phyloP scores from a whole-genome alignment of 2,888 invertebrate species.

The Ochropleura leucogaster region DNA sequence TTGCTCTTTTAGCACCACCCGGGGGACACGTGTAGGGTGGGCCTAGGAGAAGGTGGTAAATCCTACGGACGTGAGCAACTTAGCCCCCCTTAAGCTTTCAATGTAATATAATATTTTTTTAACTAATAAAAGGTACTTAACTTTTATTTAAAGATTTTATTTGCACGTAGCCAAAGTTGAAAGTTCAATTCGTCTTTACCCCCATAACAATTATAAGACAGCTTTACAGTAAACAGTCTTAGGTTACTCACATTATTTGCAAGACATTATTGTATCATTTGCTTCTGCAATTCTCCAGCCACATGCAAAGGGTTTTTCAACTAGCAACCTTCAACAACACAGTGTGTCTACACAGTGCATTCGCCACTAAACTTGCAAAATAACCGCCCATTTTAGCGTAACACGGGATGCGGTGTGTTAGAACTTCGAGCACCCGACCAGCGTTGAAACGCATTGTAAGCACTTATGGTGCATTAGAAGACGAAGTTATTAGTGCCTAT shows the following conservation, averaged over 20 bases:
- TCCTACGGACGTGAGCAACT: too few species aligned
- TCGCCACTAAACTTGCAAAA: slow-evolving; percentile 60
- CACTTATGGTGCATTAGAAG: slow-evolving; percentile 72
- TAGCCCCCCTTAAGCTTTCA: too few species aligned
- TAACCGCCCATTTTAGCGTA: slow-evolving; percentile 59
- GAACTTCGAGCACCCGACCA: slow-evolving; percentile 66
- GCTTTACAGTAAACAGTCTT: too few species aligned
- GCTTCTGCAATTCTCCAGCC: slow-evolving; percentile 12
- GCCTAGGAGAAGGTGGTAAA: too few species aligned
- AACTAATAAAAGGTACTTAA: too few species aligned
- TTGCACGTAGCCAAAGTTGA: too few species aligned
- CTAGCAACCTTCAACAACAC: slow-evolving; percentile 14
- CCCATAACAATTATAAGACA: too few species aligned
- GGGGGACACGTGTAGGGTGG: too few species aligned
- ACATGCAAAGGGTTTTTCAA: slow-evolving; percentile 37
- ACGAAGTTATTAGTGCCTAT: slow-evolving; percentile 68
- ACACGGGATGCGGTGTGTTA: slow-evolving; percentile 54
- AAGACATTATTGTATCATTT: not conserved
- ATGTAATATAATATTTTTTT: too few species aligned
- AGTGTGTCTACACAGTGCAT: slow-evolving; percentile 45
- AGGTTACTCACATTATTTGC: not conserved
- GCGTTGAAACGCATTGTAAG: slow-evolving; percentile 64
- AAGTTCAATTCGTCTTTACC: too few species aligned
- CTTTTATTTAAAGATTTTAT: too few species aligned
- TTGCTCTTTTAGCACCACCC: too few species aligned